Evolutionary conservation across 2,113 vertebrate genomes (phyloP).

Genomic region (Halcyon malimbica): DNA sequence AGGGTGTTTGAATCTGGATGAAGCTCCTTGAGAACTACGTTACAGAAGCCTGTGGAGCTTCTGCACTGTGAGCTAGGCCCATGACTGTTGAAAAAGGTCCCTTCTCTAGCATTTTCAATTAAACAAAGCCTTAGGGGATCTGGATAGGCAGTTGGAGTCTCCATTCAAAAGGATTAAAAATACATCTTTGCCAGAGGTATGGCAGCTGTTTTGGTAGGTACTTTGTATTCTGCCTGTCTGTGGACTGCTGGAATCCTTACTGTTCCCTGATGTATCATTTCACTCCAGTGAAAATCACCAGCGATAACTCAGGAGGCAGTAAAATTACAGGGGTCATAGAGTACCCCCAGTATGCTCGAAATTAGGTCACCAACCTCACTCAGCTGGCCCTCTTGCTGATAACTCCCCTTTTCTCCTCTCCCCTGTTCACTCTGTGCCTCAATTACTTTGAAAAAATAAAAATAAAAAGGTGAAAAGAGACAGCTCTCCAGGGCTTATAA

Average conservation of each 20-base stretch:
- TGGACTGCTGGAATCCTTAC: conserved; percentile 38
- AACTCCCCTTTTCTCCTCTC: conserved; percentile 2
- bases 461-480: neutral
- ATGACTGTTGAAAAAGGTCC: accelerated
- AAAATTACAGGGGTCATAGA: conserved; percentile 33
- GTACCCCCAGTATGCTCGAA: neutral
- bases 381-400: conserved; percentile 33
- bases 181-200: neutral
- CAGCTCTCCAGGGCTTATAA: neutral
- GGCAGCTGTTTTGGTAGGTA: neutral
- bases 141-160: neutral
- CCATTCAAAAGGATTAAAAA: conserved; percentile 27
- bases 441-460: neutral
- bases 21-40: neutral
- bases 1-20: neutral
- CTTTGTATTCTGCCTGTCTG: conserved; percentile 9
- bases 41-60: neutral
- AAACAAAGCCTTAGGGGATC: neutral
- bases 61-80: neutral
- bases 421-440: neutral
- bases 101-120: neutral
- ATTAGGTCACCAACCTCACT: conserved; percentile 37
- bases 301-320: conserved; percentile 52
- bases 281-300: conserved; percentile 56
- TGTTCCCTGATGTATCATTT: conserved; percentile 49